Percentiles rank a stretch among this genome's conserved stretches.
Evolutionary conservation across 2,888 invertebrate genomes (phyloP).

Genomic region (Belgica antarctica): DNA sequence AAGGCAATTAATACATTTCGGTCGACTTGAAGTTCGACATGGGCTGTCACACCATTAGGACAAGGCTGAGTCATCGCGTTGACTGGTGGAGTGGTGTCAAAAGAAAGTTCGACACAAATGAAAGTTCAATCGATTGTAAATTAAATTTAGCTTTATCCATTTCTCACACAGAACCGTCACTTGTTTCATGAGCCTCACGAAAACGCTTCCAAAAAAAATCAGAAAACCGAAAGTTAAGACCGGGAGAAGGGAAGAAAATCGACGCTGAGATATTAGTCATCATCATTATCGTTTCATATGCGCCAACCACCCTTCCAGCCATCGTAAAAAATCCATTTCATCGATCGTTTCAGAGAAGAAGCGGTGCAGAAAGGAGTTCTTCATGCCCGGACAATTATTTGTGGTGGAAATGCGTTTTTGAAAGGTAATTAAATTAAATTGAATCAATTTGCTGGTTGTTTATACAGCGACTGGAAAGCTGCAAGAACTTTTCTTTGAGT

Average conservation of each 20-base stretch:
- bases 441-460: no score
- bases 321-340: slow-evolving; percentile 3
- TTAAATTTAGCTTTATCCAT: not conserved
- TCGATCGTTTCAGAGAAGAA: not conserved
- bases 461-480: no score
- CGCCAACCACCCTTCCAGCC: not conserved
- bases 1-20: not conserved
- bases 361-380: not conserved
- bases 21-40: no score
- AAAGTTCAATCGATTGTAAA: not conserved
- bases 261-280: slow-evolving; percentile 39
- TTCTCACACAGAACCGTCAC: not conserved
- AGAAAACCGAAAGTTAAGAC: not conserved
- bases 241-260: slow-evolving; percentile 21
- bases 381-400: no score
- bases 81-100: no score
- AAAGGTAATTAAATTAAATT: no score
- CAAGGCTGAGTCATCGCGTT: no score
- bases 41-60: no score
- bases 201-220: not conserved
- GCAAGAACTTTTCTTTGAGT: no score
- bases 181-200: not conserved
- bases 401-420: no score
- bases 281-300: slow-evolving; percentile 37
- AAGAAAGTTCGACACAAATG: not conserved